Evolutionary conservation across 2,797 vertebrate genomes (phyloP), one percentile per base, ranked within the genome.

Genomic region (Phyllotis vaccarum): DNA sequence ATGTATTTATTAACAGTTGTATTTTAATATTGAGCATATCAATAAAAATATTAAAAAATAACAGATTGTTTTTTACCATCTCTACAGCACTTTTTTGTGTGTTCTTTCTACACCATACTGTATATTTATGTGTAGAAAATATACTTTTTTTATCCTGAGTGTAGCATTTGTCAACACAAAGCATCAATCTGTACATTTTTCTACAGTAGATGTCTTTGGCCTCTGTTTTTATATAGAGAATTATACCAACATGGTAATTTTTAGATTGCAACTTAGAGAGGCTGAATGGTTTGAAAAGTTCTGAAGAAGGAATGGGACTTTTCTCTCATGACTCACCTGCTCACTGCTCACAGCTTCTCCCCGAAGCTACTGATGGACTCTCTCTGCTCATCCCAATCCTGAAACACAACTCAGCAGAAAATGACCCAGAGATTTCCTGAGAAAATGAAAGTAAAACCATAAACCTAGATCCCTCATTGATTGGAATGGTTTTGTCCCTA

Each of bases 1-100:
- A 98, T 98, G 98, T 99, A 98, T 98, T 98, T 98, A 98, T 98
- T 98, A 98, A 98, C 90, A 97, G 96, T 70, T 99, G 98, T 99
- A 98, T 99, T 99, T 99, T 98, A 98, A 96, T 98, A 98, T 98
- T 95, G 98, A 98, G 94, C 96, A 98, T 98, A 98, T 97, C 97
- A 99, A 99, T 99, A 99, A 99, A 99, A 98, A 97, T 98, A 96
- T 97, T 98, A 98, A 98, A 98, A 98, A 56, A 95, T 83, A 89
- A 97, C 97, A 98, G 96, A 98, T 98, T 98, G 98, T 96, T 98
- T 98, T 97, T 98, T 98, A 98, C 98, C 97, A 80, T 98, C 97
- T 98, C 97, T 96, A 93, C 89, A 98, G 92, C 97, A 97, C 97
- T 98, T 98, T 80, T 86, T 95, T 95, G 98, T 98, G 98, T 98